A percentile compares a stretch with the other conserved stretches of the same genome.
Conservation (phyloP, 2,888 invertebrate genomes). For the Luffia ferchaultella region DNA sequence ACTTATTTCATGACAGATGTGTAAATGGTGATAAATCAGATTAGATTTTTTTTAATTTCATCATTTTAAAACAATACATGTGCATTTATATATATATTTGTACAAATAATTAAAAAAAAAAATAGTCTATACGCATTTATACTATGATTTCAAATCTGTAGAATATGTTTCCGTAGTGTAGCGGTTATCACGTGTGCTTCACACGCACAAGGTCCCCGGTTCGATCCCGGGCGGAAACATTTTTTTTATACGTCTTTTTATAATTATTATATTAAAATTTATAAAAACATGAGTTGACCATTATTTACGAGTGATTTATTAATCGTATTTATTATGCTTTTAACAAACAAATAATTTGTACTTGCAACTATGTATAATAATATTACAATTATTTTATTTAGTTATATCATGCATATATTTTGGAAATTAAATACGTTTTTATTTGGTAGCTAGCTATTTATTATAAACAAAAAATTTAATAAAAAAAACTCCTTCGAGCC, state of each 20-base stretch:
- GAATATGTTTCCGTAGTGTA: conserved; percentile 73
- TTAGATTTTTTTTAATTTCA: no score
- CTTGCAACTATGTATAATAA: no score
- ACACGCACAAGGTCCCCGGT: conserved; percentile 80
- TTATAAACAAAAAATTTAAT: no score
- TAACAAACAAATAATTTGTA: conserved; percentile 9
- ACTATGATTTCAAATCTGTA: conserved; percentile 9
- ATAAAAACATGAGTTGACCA: no score
- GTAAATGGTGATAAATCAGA: no score
- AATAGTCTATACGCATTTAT: neutral
- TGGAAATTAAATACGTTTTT: no score
- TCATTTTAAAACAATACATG: neutral
- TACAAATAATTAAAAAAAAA: no score
- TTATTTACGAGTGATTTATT: neutral
- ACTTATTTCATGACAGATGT: no score
- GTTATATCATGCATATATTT: no score
- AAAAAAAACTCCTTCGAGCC: conserved; percentile 53
- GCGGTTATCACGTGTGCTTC: conserved; percentile 84
- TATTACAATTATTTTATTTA: no score
- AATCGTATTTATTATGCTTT: conserved; percentile 8
- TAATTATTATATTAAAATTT: no score
- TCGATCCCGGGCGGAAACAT: conserved; percentile 76
- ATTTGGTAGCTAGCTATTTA: no score
- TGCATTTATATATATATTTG: neutral
- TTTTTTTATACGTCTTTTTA: conserved; percentile 7